Evolutionary conservation across 1,140 invertebrate genomes (phyloP).

Genomic region (Apis laboriosa): DNA sequence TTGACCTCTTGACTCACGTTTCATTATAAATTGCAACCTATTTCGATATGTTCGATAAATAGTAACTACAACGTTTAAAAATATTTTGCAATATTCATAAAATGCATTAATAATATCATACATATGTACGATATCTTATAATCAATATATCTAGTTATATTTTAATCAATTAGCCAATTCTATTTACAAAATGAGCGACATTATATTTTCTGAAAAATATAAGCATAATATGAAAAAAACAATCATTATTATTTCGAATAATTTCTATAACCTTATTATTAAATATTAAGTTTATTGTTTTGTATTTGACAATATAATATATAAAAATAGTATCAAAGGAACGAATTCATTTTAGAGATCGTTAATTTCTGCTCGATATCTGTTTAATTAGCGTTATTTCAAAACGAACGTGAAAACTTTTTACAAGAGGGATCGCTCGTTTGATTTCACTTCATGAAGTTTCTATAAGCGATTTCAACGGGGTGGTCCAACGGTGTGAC

Average conservation of each 20-base stretch:
- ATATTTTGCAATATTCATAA: neutral
- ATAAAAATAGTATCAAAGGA: too few species aligned
- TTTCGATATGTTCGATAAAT: neutral
- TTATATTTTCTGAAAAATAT: neutral
- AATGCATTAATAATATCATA: neutral
- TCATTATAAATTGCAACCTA: neutral
- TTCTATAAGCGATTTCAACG: slow-evolving; percentile 64
- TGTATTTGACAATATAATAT: too few species aligned
- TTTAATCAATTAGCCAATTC: neutral
- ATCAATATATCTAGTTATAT: neutral
- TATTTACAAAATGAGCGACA: neutral
- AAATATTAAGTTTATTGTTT: too few species aligned
- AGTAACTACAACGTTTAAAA: too few species aligned
- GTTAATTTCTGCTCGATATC: neutral
- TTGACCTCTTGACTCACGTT: slow-evolving; percentile 2
- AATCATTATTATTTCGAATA: neutral
- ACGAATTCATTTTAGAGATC: neutral
- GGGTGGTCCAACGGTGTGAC: slow-evolving; percentile 66
- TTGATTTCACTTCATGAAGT: slow-evolving; percentile 50
- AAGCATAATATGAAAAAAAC: neutral
- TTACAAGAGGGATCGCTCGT: slow-evolving; percentile 40
- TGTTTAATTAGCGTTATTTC: neutral
- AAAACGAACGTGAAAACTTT: neutral
- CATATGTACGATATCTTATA: neutral
- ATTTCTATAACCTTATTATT: neutral